Evolutionary conservation across 2,113 vertebrate species (phyloP).

Genomic region (Crypturellus undulatus): DNA sequence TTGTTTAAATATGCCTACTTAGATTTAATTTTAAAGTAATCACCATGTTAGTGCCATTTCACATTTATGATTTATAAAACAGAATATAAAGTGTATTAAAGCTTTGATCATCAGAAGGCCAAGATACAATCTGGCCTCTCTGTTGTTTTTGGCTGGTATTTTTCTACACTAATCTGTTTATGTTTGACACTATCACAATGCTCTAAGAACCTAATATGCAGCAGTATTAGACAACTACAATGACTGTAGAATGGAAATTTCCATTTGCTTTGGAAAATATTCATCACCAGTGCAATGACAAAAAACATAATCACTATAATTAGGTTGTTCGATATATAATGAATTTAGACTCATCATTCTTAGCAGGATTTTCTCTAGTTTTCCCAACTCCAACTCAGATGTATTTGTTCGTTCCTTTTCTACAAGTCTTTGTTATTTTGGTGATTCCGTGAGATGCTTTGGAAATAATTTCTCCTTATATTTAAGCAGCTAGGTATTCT

Average conservation of each 20-base stretch:
- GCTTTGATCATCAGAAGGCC: conserved; percentile 59
- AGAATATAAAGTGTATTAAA: conserved; percentile 46
- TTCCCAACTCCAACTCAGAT: not conserved
- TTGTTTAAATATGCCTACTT: conserved; percentile 60
- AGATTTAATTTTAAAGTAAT: conserved; percentile 74
- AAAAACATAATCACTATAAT: conserved; percentile 26
- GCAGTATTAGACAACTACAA: not conserved
- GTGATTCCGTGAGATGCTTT: not conserved
- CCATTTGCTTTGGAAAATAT: conserved; percentile 1
- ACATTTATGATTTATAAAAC: conserved; percentile 73
- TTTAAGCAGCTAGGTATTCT: not conserved
- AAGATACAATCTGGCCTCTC: conserved; percentile 46
- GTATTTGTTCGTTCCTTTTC: not conserved
- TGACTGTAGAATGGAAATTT: conserved; percentile 17
- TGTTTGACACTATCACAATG: not conserved
- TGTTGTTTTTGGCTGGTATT: conserved; percentile 46
- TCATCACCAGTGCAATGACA: not conserved
- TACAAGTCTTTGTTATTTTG: not conserved
- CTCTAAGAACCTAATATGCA: not conserved
- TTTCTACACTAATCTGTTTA: conserved; percentile 42
- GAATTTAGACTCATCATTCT: conserved; percentile 15
- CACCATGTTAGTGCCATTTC: conserved; percentile 60
- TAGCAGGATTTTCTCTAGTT: not conserved
- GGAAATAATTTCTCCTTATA: not conserved
- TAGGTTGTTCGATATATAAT: conserved; percentile 13